Evolutionary conservation across 2,797 vertebrate species (phyloP), one percentile per base, ranked within the genome.

Genomic region (Ceryle rudis): DNA sequence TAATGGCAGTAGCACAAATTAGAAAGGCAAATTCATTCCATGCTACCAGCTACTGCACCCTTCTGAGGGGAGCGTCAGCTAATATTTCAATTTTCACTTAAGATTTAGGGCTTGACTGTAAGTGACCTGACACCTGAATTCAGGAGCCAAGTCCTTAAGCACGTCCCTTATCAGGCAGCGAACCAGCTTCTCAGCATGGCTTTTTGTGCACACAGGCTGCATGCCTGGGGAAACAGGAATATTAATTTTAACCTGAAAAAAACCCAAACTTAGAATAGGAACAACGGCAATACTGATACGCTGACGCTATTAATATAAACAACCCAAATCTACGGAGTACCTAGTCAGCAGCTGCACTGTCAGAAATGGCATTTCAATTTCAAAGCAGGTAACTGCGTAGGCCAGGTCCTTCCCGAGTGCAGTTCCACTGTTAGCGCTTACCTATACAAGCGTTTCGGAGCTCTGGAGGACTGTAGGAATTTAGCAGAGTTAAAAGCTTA

Each of bases 381-480:
- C 69, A 28, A 31, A 81, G 71, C 84, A 70, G 69, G 61, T 42
- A 65, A n/a, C 54, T 62, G 93, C 10, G 5, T 12, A 64, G 49
- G 35, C 37, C 60, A 41, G 44, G 29, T 49, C 52, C 46, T 65
- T 49, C 47, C 42, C 28, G 72, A 52, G 54, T 22, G 47, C 70
- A 58, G 17, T 26, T 51, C 21, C 19, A 3, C 8, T 6, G 12
- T 6, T 17, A 64, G 4, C 9, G 96, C 97, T 98, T 98, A 99
- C 99, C 99, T 82, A 99, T 98, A 97, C 99, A 99, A 95, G 99
- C 99, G 65, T 99, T 99, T 93, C 99, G 98, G 64, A 99, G 99
- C 95, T 99, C 99, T 0, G 99, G 99, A 18, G 99, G 99, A 88
- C 99, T 99, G 91, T 99, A 99, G 71, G 99, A 99, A 98, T 99